A percentile compares a stretch with the other conserved stretches of the same genome.
These are phyloP conservation scores for Holothuria scabra DNA, from an alignment of 53 echinoderm and acorn worm genomes.

Conservation along the genomic window DNA sequence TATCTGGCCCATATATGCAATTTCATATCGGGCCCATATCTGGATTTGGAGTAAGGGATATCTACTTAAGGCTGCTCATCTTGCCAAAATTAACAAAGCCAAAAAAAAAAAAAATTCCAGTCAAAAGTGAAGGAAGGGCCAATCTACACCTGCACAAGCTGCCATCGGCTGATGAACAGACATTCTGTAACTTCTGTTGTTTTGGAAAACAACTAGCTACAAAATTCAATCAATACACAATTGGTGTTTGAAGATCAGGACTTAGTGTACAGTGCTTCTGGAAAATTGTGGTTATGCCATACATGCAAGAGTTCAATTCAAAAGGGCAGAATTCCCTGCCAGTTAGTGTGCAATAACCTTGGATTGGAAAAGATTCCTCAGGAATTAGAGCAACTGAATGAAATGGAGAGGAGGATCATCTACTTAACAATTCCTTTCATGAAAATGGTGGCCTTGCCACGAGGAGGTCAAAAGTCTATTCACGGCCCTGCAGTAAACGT, in stretches of 20 bases:
- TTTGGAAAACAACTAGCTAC: background rate
- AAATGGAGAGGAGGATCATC: slow-evolving; percentile 34
- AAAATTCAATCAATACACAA: background rate
- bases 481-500: slow-evolving; percentile 51
- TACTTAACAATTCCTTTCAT: slow-evolving; percentile 47
- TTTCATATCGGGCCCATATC: no score
- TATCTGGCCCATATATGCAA: no score
- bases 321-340: slow-evolving; percentile 22
- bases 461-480: slow-evolving; percentile 42
- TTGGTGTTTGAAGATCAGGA: background rate
- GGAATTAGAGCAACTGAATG: slow-evolving; percentile 22
- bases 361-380: slow-evolving; percentile 22
- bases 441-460: slow-evolving; percentile 49
- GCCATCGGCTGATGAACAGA: slow-evolving; percentile 43
- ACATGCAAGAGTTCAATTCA: slow-evolving; percentile 25
- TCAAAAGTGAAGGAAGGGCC: slow-evolving; percentile 33
- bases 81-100: no score
- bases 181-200: slow-evolving; percentile 25
- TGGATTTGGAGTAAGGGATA: no score
- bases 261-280: background rate
- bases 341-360: slow-evolving; percentile 30
- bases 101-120: background rate
- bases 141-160: slow-evolving; percentile 40
- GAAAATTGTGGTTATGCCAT: slow-evolving; percentile 37
- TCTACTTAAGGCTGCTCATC: background rate